Evolutionary conservation across 2,888 invertebrate genomes (phyloP), one percentile per base, ranked within the genome.

Genomic region (Elegia similella): DNA sequence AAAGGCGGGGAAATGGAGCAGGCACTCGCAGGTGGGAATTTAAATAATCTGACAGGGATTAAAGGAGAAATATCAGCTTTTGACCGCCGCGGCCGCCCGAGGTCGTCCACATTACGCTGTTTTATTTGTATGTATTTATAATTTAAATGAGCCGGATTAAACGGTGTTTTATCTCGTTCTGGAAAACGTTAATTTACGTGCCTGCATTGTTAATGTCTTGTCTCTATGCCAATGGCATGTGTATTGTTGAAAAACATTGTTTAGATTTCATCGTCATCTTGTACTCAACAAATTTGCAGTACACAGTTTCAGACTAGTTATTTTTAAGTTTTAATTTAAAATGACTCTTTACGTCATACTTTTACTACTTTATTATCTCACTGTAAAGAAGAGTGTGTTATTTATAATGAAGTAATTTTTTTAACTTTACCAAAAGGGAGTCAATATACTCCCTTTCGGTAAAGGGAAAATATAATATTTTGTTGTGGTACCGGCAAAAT

Each of bases 11-110:
- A 80, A 81, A 82, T 73, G 80, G 75, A 81, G 77, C 76, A 75
- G 74, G 69, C 75, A 72, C 77, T 80, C 83, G 82, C 90, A 91
- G 91, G 90, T 91, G 91, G 91, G 90, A 89, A 90, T 91, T 90
- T 90, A 90, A 91, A 91, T 90, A 91, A 91, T 90, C 90, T 89
- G 90, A 88, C 89, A 88, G 83, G 90, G 90, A 89, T 90, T 90
- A 90, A 90, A 86, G 78, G 86, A 89, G 84, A 86, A 90, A 89
- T 88, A 91, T 89, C 88, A 88, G 89, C 88, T 83, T 88, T 86
- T 87, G 88, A 87, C 88, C 88, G 86, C 80, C 82, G 87, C 83
- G 78, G 73, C 73, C 73, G 32, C 70, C 63, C 64, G 65, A 78
- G 86, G 80, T 88, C 86, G 87, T 77, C 78, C 78, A 86, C 81